Evolutionary conservation across 1,140 invertebrate species (phyloP).

Genomic region (Chironomus striatipennis): DNA sequence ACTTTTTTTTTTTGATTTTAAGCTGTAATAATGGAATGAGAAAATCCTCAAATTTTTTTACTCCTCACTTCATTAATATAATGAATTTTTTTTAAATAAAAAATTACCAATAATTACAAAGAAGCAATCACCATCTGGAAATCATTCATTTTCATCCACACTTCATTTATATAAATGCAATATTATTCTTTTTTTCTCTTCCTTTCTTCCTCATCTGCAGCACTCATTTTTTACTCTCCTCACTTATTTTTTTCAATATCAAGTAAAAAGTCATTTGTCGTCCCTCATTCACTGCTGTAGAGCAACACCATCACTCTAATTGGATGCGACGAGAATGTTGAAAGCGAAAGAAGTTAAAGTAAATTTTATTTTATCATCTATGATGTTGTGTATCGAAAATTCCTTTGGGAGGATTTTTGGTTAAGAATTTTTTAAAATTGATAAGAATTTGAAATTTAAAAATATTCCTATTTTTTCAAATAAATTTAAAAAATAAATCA

Average conservation of each 20-base stretch:
- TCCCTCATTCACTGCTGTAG: not conserved
- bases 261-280: not conserved
- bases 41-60: not conserved
- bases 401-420: too few relatives aligned
- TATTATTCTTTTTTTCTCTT: not conserved
- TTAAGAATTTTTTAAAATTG: too few relatives aligned
- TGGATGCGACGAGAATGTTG: not conserved
- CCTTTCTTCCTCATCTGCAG: not conserved
- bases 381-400: too few relatives aligned
- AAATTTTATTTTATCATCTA: too few relatives aligned
- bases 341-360: too few relatives aligned
- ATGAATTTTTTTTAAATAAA: too few relatives aligned
- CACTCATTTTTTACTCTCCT: not conserved
- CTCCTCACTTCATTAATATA: not conserved
- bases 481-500: too few relatives aligned
- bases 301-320: not conserved
- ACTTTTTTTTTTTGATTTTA: not conserved
- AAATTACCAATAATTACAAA: too few relatives aligned
- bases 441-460: too few relatives aligned
- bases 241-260: not conserved
- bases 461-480: too few relatives aligned
- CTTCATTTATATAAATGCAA: not conserved
- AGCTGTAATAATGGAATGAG: not conserved
- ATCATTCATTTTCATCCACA: conserved; percentile 4
- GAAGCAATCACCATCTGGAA: not conserved